These are phyloP conservation scores for Eidolon helvum DNA, from an alignment of 2,113 vertebrate genomes.

Conservation along the genomic window DNA sequence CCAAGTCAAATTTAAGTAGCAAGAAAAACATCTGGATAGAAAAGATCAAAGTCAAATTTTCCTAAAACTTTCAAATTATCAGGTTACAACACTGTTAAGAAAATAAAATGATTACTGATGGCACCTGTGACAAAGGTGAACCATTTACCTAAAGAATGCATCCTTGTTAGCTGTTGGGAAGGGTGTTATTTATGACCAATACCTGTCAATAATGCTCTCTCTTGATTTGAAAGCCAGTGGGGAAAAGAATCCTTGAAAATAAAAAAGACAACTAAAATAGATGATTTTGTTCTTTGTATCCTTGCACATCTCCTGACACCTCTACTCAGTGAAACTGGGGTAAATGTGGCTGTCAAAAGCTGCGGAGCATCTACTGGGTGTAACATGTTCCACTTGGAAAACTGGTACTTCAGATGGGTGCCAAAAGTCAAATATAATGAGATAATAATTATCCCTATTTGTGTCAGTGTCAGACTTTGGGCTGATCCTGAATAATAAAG, in stretches of 20 bases:
- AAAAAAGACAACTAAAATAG: background rate
- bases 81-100: conserved; percentile 2
- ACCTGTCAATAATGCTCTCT: background rate
- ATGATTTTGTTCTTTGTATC: background rate
- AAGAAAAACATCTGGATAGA: background rate
- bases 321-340: background rate
- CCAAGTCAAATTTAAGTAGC: background rate
- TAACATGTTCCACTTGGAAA: conserved; percentile 27
- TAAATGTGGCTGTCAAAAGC: conserved; percentile 23
- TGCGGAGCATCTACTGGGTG: background rate
- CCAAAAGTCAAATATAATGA: conserved; percentile 47
- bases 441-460: conserved; percentile 35
- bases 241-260: background rate
- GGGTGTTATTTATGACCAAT: conserved; percentile 16
- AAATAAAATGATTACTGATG: background rate
- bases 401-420: background rate
- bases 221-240: background rate
- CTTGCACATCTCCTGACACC: background rate
- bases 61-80: background rate
- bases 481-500: conserved; percentile 62
- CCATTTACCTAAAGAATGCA: background rate
- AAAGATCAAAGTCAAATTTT: background rate
- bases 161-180: background rate
- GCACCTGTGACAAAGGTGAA: background rate
- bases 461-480: conserved; percentile 37